Conservation (phyloP, 1,140 invertebrate genomes). For the Drosophila ananassae region DNA sequence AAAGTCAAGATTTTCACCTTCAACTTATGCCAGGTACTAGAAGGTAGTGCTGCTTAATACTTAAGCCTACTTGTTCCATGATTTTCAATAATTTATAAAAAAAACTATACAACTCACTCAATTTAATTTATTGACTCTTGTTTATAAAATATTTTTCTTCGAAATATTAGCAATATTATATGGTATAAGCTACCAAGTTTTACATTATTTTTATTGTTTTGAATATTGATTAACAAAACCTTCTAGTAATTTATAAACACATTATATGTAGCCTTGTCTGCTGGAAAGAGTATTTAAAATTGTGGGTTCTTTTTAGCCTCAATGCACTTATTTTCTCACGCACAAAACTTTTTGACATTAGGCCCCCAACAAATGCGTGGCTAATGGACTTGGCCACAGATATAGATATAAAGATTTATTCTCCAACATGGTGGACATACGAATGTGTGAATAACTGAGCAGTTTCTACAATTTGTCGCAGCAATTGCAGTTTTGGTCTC, state of each 20-base stretch:
- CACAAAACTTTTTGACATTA: constrained; percentile 52
- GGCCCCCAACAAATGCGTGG: constrained; percentile 52
- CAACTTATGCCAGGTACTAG: not conserved
- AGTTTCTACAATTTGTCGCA: constrained; percentile 53
- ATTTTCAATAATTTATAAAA: too few relatives aligned
- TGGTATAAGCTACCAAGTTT: too few relatives aligned
- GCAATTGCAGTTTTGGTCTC: constrained; percentile 19
- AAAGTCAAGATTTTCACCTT: not conserved
- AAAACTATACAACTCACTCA: too few relatives aligned
- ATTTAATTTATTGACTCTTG: too few relatives aligned
- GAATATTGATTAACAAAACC: too few relatives aligned
- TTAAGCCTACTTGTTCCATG: not conserved
- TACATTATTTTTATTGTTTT: too few relatives aligned
- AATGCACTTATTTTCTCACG: constrained; percentile 16
- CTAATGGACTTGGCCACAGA: constrained; percentile 47
- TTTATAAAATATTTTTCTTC: too few relatives aligned
- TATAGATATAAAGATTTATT: constrained; percentile 50
- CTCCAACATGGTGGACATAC: constrained; percentile 12
- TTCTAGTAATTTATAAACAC: not conserved
- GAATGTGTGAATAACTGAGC: constrained; percentile 28
- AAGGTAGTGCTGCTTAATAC: too few relatives aligned
- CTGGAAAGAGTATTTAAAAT: not conserved
- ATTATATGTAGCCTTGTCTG: not conserved
- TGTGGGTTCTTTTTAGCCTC: not conserved
- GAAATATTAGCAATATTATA: too few relatives aligned